Evolutionary conservation across 2,888 invertebrate species (phyloP).

Genomic region (Clivina fossor): DNA sequence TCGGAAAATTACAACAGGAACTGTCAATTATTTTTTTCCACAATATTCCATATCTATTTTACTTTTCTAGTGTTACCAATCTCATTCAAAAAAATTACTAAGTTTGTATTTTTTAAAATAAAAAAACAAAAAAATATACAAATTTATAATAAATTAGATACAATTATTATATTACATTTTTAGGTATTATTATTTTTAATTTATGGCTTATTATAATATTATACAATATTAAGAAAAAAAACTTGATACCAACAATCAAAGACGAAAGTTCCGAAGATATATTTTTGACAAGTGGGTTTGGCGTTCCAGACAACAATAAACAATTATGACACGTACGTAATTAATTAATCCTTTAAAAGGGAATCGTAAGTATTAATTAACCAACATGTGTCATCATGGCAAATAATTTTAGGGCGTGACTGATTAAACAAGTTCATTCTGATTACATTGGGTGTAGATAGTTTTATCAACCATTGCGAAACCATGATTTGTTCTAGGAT

Average conservation of each 20-base stretch:
- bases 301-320: constrained; percentile 23
- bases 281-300: constrained; percentile 24
- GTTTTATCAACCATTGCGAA: background rate
- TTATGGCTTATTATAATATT: background rate
- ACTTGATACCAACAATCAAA: background rate
- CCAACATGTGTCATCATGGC: background rate
- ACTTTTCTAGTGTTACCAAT: too few relatives aligned
- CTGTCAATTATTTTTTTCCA: too few relatives aligned
- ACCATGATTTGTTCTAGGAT: background rate
- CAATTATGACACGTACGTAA: constrained; percentile 29
- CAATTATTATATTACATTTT: background rate
- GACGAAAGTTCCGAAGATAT: background rate
- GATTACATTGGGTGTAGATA: background rate
- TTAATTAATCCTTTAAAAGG: constrained; percentile 18
- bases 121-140: too few relatives aligned
- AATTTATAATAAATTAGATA: too few relatives aligned
- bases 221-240: too few relatives aligned
- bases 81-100: too few relatives aligned
- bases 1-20: too few relatives aligned
- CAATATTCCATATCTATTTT: too few relatives aligned
- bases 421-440: background rate
- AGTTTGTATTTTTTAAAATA: too few relatives aligned
- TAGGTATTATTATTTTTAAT: background rate
- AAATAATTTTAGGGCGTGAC: constrained; percentile 3
- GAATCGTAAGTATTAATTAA: constrained; percentile 1